Conservation (phyloP, 2,113 vertebrate species). For the Prietella phreatophila region DNA sequence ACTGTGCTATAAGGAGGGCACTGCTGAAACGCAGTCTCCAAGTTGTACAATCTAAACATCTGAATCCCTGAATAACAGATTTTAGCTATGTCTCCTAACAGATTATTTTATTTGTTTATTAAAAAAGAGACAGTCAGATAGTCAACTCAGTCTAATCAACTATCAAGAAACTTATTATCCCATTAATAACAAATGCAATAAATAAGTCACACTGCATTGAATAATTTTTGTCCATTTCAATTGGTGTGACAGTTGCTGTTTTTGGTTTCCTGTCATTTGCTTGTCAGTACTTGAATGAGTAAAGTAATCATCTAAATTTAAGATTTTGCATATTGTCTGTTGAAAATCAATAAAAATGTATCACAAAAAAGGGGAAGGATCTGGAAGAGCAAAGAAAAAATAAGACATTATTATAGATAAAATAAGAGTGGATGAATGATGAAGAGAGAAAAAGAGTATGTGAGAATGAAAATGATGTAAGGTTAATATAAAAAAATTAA, state of each 20-base stretch:
- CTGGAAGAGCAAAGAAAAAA: background rate
- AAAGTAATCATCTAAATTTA: background rate
- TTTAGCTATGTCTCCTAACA: background rate
- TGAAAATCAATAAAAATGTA: background rate
- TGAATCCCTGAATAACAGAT: background rate
- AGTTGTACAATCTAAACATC: background rate
- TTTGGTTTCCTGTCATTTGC: background rate
- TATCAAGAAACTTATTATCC: background rate
- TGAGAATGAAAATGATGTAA: background rate
- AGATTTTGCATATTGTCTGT: background rate
- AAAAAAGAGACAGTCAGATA: background rate
- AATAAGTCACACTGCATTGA: background rate
- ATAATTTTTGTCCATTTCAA: background rate
- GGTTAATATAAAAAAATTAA: background rate
- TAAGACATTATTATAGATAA: background rate
- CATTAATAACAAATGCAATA: background rate
- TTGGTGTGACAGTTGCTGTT: background rate
- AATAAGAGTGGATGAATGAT: background rate
- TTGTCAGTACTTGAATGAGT: slow-evolving; percentile 8
- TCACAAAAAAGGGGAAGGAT: background rate
- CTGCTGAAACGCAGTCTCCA: background rate
- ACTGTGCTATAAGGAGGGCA: background rate
- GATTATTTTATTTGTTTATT: background rate
- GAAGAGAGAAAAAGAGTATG: background rate
- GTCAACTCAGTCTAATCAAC: no score